A percentile compares a stretch with the other conserved stretches of the same genome.
Conservation (phyloP, 2,888 invertebrate genomes). For the Petrolisthes cinctipes region DNA sequence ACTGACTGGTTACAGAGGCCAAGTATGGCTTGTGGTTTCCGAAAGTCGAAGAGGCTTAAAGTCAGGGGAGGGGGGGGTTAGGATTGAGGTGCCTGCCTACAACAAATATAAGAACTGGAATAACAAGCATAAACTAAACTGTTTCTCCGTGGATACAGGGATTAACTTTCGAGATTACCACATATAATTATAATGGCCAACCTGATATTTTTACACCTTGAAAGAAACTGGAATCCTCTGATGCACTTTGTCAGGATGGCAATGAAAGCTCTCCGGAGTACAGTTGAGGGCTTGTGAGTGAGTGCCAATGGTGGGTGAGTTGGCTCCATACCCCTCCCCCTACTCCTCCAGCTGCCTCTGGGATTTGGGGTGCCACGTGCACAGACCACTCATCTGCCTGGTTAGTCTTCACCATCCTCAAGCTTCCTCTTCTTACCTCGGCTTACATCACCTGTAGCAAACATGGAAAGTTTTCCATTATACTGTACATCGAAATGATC, state of each 20-base stretch:
- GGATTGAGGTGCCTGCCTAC: background rate
- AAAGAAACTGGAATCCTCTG: too few species aligned
- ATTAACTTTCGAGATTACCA: too few species aligned
- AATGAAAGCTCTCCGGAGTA: background rate
- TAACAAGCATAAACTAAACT: slow-evolving; percentile 3
- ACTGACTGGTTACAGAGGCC: too few species aligned
- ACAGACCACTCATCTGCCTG: background rate
- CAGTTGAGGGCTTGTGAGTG: background rate
- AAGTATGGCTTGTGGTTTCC: background rate
- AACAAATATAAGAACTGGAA: background rate
- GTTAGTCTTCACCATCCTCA: slow-evolving; percentile 52
- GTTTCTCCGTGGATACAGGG: background rate
- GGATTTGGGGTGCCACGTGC: slow-evolving; percentile 24
- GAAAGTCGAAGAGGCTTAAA: background rate
- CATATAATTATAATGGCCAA: too few species aligned
- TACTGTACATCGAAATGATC: too few species aligned
- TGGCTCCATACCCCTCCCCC: slow-evolving; percentile 26
- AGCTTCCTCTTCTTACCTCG: slow-evolving; percentile 57
- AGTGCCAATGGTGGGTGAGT: slow-evolving; percentile 16
- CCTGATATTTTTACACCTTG: too few species aligned
- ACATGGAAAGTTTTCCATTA: background rate
- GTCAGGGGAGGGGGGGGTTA: background rate
- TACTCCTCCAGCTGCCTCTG: background rate
- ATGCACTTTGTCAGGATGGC: background rate
- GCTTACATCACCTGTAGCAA: slow-evolving; percentile 35